phyloP scores from a whole-genome alignment of 2,888 invertebrate species.

The Meganola albula region DNA sequence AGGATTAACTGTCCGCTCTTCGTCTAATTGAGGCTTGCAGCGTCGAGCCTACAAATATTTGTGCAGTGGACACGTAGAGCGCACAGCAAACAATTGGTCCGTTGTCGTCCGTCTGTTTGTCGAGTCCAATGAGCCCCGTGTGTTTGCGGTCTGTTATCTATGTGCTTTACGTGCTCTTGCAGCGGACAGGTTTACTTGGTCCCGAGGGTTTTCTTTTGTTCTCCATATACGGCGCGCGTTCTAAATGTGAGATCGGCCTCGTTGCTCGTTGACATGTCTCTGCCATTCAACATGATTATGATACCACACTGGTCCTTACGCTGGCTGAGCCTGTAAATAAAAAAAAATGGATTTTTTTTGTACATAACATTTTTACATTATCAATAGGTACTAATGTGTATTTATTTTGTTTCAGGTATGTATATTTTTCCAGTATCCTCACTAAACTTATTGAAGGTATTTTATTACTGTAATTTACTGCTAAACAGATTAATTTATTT shows the following conservation, averaged over 20 bases:
- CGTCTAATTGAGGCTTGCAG: constrained; percentile 51
- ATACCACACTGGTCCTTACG: constrained; percentile 18
- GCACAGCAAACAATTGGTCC: constrained; percentile 47
- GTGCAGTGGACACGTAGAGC: constrained; percentile 50
- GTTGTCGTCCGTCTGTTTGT: constrained; percentile 54
- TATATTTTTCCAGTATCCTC: constrained; percentile 12
- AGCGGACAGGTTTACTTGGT: constrained; percentile 34
- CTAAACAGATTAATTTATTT: constrained; percentile 17
- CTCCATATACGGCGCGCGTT: constrained; percentile 39
- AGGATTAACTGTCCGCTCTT: constrained; percentile 32
- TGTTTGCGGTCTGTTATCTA: constrained; percentile 49
- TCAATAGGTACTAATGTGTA: constrained; percentile 11
- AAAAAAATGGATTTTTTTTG: no score
- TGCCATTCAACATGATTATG: constrained; percentile 31
- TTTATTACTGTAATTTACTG: no score
- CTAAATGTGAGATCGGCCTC: constrained; percentile 35
- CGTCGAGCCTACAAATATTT: constrained; percentile 72
- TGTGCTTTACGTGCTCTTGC: constrained; percentile 47
- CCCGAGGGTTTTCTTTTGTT: constrained; percentile 39
- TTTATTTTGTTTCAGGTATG: constrained; percentile 43
- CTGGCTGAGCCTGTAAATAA: no score
- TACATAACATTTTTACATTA: no score
- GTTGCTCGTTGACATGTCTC: constrained; percentile 41
- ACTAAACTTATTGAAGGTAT: constrained; percentile 9
- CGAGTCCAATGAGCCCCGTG: constrained; percentile 49